Evolutionary conservation across 2,888 invertebrate species (phyloP), one percentile per base, ranked within the genome.

Genomic region (Theretra japonica): DNA sequence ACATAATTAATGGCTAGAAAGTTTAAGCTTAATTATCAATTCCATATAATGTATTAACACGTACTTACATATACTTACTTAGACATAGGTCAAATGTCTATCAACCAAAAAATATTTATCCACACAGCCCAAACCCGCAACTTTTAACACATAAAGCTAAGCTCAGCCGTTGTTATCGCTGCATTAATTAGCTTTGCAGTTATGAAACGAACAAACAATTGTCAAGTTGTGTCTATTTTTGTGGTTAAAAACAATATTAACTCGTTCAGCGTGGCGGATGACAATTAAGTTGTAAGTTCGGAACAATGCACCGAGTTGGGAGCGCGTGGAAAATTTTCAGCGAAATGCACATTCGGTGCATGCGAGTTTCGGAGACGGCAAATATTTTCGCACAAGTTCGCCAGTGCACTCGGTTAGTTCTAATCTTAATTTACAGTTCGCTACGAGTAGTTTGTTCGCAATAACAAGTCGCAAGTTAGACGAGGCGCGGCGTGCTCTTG

Each of bases 381-480:
- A 88, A 89, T 88, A 86, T 89, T 89, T 88, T 87, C 84, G 76
- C 77, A 73, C 75, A 82, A 87, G 80, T 85, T 86, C 76, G 74
- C 81, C 76, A 76, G 78, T 81, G 82, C 83, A 82, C 77, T 79
- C 79, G 80, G 84, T 82, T 84, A 83, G 84, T 85, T 88, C 86
- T 89, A 87, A 89, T 89, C 89, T 88, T 89, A 89, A 89, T 88
- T 88, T 89, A 87, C 86, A 83, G 88, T 87, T 87, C 75, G 80
- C 78, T 72, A 79, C 74, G 73, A 83, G 81, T 81, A 82, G 81
- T 88, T 85, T 79, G 82, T 80, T 82, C 79, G 68, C 72, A 75
- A 79, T 80, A 79, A 82, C 79, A 78, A 82, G 79, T 82, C 79
- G 74, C 77, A 83, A 85, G 80, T 82, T 82, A 73, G 76, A 75